phyloP scores from a whole-genome alignment of 2,888 invertebrate species.

The Drosophila paramelanica region DNA sequence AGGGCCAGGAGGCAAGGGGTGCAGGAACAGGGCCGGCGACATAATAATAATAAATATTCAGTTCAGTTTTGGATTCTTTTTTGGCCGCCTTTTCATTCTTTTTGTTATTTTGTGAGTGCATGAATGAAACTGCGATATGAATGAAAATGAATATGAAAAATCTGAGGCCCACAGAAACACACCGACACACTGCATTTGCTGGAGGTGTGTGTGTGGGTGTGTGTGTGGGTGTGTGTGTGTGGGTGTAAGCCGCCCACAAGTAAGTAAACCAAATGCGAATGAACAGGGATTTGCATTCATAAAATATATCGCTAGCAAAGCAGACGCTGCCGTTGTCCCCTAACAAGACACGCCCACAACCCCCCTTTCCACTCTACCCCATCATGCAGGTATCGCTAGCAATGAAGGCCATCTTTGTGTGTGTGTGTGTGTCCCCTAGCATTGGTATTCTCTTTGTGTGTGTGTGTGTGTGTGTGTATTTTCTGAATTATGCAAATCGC shows the following conservation, averaged over 20 bases:
- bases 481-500: conserved; percentile 80
- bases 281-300: conserved; percentile 81
- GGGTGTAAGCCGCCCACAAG: conserved; percentile 47
- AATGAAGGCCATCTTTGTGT: conserved; percentile 41
- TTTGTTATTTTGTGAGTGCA: conserved; percentile 40
- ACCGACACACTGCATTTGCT: conserved; percentile 28
- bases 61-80: conserved; percentile 58
- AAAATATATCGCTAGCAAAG: conserved; percentile 73
- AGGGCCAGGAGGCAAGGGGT: conserved; percentile 3
- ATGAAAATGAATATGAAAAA: conserved; percentile 66
- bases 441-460: conserved; percentile 12
- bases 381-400: conserved; percentile 55
- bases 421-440: conserved; percentile 24
- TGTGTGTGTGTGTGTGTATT: conserved; percentile 52
- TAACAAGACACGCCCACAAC: too few relatives aligned
- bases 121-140: conserved; percentile 77
- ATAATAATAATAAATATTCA: conserved; percentile 81
- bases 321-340: conserved; percentile 33
- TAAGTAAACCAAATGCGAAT: conserved; percentile 77
- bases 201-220: conserved; percentile 25
- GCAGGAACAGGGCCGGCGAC: conserved; percentile 35
- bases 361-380: neutral
- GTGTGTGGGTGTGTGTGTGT: conserved; percentile 19
- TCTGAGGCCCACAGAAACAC: conserved; percentile 14
- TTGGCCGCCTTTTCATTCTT: conserved; percentile 26